Conservation (phyloP, 2,888 invertebrate genomes). For the Erebia ligea region DNA sequence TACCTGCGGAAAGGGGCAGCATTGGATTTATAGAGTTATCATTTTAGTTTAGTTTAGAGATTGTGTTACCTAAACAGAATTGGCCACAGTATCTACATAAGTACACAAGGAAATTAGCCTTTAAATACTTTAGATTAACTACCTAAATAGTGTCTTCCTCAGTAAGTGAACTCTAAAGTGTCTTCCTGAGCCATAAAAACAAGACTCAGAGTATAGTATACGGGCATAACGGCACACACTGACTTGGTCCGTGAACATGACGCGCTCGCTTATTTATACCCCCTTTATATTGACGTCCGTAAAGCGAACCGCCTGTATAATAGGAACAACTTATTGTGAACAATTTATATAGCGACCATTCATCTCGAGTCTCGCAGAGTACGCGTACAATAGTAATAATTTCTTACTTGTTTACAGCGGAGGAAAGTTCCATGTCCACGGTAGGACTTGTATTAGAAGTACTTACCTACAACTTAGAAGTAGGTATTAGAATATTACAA, state of each 20-base stretch:
- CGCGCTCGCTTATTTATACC: slow-evolving; percentile 59
- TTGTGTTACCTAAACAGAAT: too few relatives aligned
- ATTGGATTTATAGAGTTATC: too few relatives aligned
- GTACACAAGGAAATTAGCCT: too few relatives aligned
- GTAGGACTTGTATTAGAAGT: neutral
- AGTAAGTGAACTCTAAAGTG: slow-evolving; percentile 7
- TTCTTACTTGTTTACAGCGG: slow-evolving; percentile 41
- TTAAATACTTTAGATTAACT: too few relatives aligned
- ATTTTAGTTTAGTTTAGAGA: too few relatives aligned
- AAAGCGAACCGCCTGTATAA: slow-evolving; percentile 68
- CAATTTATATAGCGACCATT: slow-evolving; percentile 52
- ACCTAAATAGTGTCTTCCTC: neutral
- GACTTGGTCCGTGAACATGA: slow-evolving; percentile 59
- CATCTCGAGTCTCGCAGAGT: slow-evolving; percentile 62
- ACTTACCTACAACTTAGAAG: too few relatives aligned
- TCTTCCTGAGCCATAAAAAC: slow-evolving; percentile 9
- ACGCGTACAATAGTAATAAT: slow-evolving; percentile 63
- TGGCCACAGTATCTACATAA: too few relatives aligned
- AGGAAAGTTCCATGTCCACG: slow-evolving; percentile 4
- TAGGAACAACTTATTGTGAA: slow-evolving; percentile 64
- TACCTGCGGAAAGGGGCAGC: too few relatives aligned
- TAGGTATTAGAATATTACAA: neutral
- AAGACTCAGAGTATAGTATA: slow-evolving; percentile 41
- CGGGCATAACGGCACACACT: slow-evolving; percentile 52
- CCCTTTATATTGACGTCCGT: slow-evolving; percentile 38